phyloP scores from a whole-genome alignment of 2,113 vertebrate species.

The Lathamus discolor region DNA sequence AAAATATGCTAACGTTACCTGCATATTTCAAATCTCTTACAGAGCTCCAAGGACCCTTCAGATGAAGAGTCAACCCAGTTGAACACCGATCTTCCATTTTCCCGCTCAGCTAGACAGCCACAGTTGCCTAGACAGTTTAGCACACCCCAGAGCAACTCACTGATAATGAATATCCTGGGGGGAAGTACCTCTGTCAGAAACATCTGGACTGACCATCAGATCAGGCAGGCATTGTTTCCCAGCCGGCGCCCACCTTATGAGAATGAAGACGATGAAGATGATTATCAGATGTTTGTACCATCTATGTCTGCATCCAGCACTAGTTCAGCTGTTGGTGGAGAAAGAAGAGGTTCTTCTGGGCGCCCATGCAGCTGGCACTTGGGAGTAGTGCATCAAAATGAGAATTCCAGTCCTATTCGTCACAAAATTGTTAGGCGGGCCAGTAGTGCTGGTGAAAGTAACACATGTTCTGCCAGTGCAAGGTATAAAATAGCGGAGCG shows the following conservation, averaged over 20 bases:
- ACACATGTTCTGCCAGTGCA: not conserved
- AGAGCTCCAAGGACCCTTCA: conserved; percentile 85
- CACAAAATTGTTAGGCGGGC: conserved; percentile 86
- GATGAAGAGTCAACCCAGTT: conserved; percentile 79
- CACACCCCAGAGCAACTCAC: conserved; percentile 71
- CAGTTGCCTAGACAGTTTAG: conserved; percentile 65
- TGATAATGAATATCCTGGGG: conserved; percentile 77
- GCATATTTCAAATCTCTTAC: conserved; percentile 13
- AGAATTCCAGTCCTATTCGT: conserved; percentile 70
- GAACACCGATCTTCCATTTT: conserved; percentile 69
- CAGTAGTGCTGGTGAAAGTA: conserved; percentile 92
- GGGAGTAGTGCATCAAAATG: conserved; percentile 71
- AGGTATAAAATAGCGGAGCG: conserved; percentile 57
- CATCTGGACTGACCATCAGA: conserved; percentile 92
- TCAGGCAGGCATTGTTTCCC: conserved; percentile 90
- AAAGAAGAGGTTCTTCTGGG: conserved; percentile 67
- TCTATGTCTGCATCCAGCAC: conserved; percentile 76
- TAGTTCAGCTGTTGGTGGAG: conserved; percentile 61
- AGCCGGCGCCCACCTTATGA: conserved; percentile 83
- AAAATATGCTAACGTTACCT: not conserved
- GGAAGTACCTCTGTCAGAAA: conserved; percentile 77
- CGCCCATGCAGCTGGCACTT: conserved; percentile 95
- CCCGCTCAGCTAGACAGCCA: conserved; percentile 17
- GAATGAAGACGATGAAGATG: conserved; percentile 88
- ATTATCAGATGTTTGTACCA: conserved; percentile 95